Percentiles rank a stretch among this genome's conserved stretches.
phyloP scores from a whole-genome alignment of 2,888 invertebrate species.

The Scrobipalpa atriplicella region DNA sequence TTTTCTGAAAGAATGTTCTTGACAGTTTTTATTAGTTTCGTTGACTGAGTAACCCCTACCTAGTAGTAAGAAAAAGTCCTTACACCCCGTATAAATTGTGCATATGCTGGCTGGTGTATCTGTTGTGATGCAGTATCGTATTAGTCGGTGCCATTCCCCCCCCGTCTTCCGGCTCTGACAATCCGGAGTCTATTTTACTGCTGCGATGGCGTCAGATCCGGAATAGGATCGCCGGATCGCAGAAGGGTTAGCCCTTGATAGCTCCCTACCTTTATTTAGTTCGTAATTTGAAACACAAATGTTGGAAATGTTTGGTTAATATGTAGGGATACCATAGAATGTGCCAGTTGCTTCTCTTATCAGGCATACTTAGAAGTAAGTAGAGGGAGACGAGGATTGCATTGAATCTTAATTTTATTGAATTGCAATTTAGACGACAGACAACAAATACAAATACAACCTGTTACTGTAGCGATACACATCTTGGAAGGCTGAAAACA shows the following conservation, averaged over 20 bases:
- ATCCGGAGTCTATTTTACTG: conserved; percentile 69
- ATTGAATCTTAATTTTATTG: too few species aligned
- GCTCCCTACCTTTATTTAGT: not conserved
- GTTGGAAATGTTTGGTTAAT: not conserved
- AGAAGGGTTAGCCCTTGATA: conserved; percentile 8
- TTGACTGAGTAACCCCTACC: too few species aligned
- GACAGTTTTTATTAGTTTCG: too few species aligned
- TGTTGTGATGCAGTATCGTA: conserved; percentile 39
- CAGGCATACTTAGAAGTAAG: too few species aligned
- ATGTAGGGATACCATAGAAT: not conserved
- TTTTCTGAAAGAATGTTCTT: too few species aligned
- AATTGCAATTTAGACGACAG: too few species aligned
- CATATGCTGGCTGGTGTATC: not conserved
- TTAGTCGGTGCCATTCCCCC: conserved; percentile 74
- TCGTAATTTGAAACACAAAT: not conserved
- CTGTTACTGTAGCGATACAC: too few species aligned
- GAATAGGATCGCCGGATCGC: conserved; percentile 51
- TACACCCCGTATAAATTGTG: too few species aligned
- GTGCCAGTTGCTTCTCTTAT: too few species aligned
- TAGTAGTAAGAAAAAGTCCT: too few species aligned
- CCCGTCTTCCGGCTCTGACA: conserved; percentile 70
- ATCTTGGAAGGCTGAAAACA: conserved; percentile 51
- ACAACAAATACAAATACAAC: too few species aligned
- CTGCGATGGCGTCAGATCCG: not conserved
- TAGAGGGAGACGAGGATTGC: too few species aligned